These are phyloP conservation scores for Conger conger DNA, from an alignment of 2,113 vertebrate species.

Conservation along the genomic window DNA sequence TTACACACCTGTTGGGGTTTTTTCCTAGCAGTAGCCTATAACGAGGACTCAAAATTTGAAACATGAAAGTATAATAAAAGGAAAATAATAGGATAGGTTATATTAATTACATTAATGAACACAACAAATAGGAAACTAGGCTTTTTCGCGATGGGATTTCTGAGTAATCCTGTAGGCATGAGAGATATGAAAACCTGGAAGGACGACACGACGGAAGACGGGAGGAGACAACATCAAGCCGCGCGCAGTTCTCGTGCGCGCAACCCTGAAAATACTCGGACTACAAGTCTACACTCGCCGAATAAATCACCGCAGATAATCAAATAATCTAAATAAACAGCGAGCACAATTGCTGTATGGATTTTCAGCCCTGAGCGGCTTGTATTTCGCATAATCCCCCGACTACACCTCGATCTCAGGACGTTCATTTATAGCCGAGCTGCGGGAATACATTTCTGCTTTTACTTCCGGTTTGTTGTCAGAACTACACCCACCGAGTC, in stretches of 20 bases:
- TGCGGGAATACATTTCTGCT: neutral
- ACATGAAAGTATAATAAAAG: too few relatives aligned
- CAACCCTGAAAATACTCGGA: neutral
- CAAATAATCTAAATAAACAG: neutral
- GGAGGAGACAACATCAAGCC: neutral
- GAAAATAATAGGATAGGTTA: neutral
- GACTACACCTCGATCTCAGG: neutral
- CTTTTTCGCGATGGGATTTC: neutral
- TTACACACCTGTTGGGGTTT: too few relatives aligned
- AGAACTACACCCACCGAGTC: conserved; percentile 6
- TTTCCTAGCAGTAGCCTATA: too few relatives aligned
- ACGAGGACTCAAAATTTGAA: too few relatives aligned
- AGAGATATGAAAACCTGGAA: neutral
- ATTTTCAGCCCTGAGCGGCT: neutral
- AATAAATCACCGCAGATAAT: neutral
- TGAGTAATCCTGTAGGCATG: neutral
- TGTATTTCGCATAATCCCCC: neutral
- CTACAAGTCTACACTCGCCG: neutral
- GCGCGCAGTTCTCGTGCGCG: neutral
- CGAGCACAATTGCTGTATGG: neutral
- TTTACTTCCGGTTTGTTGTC: conserved; percentile 32
- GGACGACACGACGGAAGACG: neutral
- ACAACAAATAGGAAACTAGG: neutral
- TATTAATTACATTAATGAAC: neutral
- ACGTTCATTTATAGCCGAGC: neutral